Evolutionary conservation across 2,888 invertebrate genomes (phyloP).

Genomic region (Eupsilia transversa): DNA sequence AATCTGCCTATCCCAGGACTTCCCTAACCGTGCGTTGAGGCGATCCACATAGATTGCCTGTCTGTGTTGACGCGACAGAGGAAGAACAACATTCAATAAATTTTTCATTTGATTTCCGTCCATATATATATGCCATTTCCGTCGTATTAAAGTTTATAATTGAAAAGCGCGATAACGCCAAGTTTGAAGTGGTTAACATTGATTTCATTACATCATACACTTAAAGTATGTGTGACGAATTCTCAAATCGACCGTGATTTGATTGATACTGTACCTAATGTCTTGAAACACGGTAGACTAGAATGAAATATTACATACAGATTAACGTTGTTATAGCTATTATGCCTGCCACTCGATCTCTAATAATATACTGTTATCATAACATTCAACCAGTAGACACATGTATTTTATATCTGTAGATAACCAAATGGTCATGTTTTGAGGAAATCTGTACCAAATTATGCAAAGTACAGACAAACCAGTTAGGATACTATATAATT

Average conservation of each 20-base stretch:
- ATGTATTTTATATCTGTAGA: not conserved
- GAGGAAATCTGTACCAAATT: not conserved
- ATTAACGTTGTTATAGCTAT: not conserved
- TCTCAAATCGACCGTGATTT: slow-evolving; percentile 2
- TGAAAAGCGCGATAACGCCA: not conserved
- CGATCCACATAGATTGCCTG: no score
- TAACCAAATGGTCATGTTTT: no score
- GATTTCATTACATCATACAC: slow-evolving; percentile 2
- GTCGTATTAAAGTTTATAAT: slow-evolving; percentile 2
- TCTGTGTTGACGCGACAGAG: no score
- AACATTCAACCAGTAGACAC: not conserved
- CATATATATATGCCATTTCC: no score
- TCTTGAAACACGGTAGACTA: no score
- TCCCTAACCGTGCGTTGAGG: no score
- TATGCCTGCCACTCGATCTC: not conserved
- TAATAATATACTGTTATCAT: not conserved
- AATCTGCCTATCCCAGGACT: not conserved
- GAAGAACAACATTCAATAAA: no score
- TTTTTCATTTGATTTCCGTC: no score
- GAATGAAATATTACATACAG: no score
- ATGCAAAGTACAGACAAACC: not conserved
- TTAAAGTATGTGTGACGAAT: slow-evolving; percentile 19
- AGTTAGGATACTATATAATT: no score
- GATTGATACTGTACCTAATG: not conserved
- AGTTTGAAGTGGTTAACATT: slow-evolving; percentile 10